Evolutionary conservation across 2,113 vertebrate genomes (phyloP).

Genomic region (Bostrychus sinensis): DNA sequence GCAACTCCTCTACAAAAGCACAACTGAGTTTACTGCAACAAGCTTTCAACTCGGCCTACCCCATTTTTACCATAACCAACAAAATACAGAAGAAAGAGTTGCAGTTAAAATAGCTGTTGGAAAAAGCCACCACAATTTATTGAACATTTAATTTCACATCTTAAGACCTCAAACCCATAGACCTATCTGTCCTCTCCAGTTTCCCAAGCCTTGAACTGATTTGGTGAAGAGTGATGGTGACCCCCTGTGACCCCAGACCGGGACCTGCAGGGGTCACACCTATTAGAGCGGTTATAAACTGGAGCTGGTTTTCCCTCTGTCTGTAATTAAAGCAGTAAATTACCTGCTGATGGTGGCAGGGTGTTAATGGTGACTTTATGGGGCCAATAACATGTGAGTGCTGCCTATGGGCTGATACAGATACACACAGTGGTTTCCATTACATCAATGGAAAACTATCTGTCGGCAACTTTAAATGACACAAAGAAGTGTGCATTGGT

Average conservation of each 20-base stretch:
- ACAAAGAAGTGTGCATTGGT: not conserved
- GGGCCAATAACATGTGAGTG: conserved; percentile 58
- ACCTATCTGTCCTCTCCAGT: conserved; percentile 2
- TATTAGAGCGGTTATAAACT: conserved; percentile 60
- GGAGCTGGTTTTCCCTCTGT: conserved; percentile 62
- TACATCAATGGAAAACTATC: not conserved
- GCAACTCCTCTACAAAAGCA: too few relatives aligned
- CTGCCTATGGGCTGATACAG: conserved; percentile 21
- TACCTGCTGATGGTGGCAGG: conserved; percentile 56
- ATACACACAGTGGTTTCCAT: conserved; percentile 7
- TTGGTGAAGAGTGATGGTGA: conserved; percentile 62
- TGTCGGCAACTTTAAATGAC: not conserved
- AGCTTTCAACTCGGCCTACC: too few relatives aligned
- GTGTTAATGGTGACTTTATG: conserved; percentile 69
- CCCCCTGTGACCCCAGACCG: conserved; percentile 50
- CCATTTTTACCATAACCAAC: too few relatives aligned
- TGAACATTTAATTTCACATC: not conserved
- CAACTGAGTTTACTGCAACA: too few relatives aligned
- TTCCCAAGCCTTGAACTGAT: conserved; percentile 42
- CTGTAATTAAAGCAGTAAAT: conserved; percentile 79
- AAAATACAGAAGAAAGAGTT: too few relatives aligned
- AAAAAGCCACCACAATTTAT: not conserved
- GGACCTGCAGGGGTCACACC: conserved; percentile 52
- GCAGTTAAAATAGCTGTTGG: not conserved
- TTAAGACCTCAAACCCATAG: conserved; percentile 7